Evolutionary conservation across 2,797 vertebrate genomes (phyloP).

Genomic region (Loris lydekkerianus): DNA sequence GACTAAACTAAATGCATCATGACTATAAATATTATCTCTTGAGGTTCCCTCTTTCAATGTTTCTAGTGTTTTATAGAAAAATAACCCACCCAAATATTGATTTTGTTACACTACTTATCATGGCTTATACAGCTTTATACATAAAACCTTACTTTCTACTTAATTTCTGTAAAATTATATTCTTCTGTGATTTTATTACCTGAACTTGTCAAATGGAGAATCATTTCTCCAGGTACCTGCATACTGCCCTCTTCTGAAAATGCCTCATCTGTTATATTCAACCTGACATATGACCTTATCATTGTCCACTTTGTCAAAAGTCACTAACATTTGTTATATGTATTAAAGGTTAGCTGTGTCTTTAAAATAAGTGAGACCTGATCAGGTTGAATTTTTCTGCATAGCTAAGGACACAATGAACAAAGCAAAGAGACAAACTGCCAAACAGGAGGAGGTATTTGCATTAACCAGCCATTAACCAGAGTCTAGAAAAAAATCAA

Average conservation of each 20-base stretch:
- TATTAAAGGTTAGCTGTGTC: neutral
- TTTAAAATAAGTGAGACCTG: neutral
- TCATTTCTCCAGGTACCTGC: neutral
- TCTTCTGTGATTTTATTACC: conserved; percentile 7
- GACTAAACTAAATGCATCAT: neutral
- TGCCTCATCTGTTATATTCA: neutral
- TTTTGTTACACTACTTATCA: neutral
- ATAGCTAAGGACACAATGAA: no score
- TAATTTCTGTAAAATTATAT: neutral
- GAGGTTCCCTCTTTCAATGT: neutral
- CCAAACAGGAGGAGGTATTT: no score
- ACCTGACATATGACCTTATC: neutral
- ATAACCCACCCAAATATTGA: neutral
- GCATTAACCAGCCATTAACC: no score
- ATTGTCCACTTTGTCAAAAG: neutral
- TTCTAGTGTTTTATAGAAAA: neutral
- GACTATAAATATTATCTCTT: neutral
- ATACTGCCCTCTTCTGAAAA: neutral
- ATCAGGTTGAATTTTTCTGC: no score
- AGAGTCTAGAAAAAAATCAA: no score
- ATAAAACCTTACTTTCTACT: conserved; percentile 18
- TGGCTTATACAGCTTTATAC: neutral
- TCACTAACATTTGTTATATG: neutral
- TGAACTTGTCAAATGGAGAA: neutral
- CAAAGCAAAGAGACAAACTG: no score